Evolutionary conservation across 2,797 vertebrate genomes (phyloP).

Genomic region (Aldrovandia affinis): DNA sequence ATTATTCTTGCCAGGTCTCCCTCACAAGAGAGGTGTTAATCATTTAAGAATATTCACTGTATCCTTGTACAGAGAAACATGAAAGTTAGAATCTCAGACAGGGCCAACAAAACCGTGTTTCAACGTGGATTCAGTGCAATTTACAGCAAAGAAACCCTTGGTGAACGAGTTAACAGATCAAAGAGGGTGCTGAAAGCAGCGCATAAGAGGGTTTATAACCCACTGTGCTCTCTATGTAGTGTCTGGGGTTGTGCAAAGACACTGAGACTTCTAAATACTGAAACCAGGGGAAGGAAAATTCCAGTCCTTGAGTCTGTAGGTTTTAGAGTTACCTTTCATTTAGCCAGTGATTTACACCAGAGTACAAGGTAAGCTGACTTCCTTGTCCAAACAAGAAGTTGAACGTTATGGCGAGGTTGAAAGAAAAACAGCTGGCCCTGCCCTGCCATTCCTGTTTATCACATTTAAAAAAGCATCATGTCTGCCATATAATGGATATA

Average conservation of each 20-base stretch:
- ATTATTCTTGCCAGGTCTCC: too few relatives aligned
- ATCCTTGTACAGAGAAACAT: constrained; percentile 10
- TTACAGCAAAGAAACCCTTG: neutral
- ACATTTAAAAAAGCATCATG: neutral
- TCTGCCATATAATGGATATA: neutral
- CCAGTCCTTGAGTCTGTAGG: too few relatives aligned
- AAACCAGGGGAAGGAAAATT: neutral
- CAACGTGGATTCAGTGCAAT: neutral
- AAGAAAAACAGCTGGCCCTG: neutral
- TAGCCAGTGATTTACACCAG: too few relatives aligned
- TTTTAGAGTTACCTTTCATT: too few relatives aligned
- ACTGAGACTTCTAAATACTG: neutral
- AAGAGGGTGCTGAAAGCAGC: neutral
- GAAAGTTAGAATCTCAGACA: neutral
- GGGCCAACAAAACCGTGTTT: neutral
- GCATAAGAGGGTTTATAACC: neutral
- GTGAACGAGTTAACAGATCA: neutral
- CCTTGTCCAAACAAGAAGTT: too few relatives aligned
- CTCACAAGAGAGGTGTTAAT: too few relatives aligned
- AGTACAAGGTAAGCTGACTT: too few relatives aligned
- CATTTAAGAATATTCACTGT: neutral
- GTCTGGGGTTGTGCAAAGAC: neutral
- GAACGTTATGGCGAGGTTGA: too few relatives aligned
- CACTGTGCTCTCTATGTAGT: neutral
- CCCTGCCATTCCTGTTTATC: neutral